These are phyloP conservation scores for Furnarius figulus DNA, from an alignment of 2,113 vertebrate genomes.

Conservation along the genomic window DNA sequence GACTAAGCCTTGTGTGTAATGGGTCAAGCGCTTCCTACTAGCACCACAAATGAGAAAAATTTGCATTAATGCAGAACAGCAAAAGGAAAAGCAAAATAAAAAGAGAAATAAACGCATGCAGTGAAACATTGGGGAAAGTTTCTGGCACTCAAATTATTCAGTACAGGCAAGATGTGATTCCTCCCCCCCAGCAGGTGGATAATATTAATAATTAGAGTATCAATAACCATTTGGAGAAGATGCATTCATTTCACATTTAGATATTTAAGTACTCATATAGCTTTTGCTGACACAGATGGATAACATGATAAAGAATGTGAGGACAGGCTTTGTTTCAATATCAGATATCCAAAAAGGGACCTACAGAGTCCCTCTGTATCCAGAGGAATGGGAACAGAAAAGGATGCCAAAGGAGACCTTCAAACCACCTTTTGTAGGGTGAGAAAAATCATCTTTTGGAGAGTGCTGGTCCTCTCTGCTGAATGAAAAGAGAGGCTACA, in stretches of 20 bases:
- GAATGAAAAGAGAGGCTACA: background rate
- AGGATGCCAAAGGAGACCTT: background rate
- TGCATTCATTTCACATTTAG: background rate
- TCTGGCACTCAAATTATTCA: background rate
- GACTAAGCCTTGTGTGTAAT: slow-evolving; percentile 47
- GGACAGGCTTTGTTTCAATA: background rate
- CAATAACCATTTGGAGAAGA: slow-evolving; percentile 1
- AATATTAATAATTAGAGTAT: background rate
- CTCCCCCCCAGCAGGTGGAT: background rate
- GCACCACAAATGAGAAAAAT: slow-evolving; percentile 51
- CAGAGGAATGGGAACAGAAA: background rate
- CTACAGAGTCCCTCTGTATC: background rate
- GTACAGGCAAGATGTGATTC: background rate
- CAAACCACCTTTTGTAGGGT: background rate
- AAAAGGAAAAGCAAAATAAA: slow-evolving; percentile 27
- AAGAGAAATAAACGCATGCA: background rate
- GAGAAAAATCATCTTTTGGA: background rate
- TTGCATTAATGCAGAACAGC: slow-evolving; percentile 45
- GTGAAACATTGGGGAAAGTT: background rate
- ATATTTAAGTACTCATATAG: background rate
- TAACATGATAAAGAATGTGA: background rate
- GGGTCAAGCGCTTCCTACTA: background rate
- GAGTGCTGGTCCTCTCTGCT: background rate
- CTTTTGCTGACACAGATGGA: background rate
- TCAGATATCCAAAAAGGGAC: background rate